These are phyloP conservation scores for Thymelicus lineola DNA, from an alignment of 2,888 invertebrate genomes.

Conservation along the genomic window DNA sequence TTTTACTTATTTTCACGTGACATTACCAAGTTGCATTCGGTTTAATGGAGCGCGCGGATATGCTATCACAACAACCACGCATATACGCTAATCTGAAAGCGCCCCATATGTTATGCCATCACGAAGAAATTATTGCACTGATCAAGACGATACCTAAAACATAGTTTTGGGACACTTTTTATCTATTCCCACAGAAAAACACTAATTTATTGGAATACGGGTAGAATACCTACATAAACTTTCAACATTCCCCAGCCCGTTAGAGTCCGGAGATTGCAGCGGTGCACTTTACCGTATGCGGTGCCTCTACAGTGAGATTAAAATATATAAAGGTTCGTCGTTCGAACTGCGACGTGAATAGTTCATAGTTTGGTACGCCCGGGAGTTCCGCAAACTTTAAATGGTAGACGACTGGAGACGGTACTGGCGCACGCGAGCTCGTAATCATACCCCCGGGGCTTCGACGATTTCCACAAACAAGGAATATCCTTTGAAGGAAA, in stretches of 20 bases:
- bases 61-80: too few species aligned
- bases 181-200: too few species aligned
- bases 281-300: slow-evolving; percentile 14
- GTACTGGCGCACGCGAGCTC: slow-evolving; percentile 60
- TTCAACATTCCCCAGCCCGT: neutral
- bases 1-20: too few species aligned
- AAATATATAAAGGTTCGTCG: slow-evolving; percentile 31
- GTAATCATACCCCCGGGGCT: slow-evolving; percentile 63
- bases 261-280: neutral
- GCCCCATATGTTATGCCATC: too few species aligned
- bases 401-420: slow-evolving; percentile 47
- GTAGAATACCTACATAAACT: neutral
- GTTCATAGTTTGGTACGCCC: slow-evolving; percentile 31
- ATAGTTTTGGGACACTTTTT: too few species aligned
- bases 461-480: slow-evolving; percentile 29
- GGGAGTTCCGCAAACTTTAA: slow-evolving; percentile 43
- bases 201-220: too few species aligned
- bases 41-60: too few species aligned
- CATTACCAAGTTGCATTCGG: too few species aligned
- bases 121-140: too few species aligned
- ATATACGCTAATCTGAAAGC: too few species aligned
- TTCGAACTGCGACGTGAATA: slow-evolving; percentile 27
- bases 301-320: slow-evolving; percentile 23
- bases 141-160: too few species aligned
- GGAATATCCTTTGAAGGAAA: slow-evolving; percentile 16